A percentile compares a stretch with the other conserved stretches of the same genome.
These are phyloP conservation scores for Temnothorax longispinosus DNA, from an alignment of 1,140 invertebrate species.

Conservation along the genomic window DNA sequence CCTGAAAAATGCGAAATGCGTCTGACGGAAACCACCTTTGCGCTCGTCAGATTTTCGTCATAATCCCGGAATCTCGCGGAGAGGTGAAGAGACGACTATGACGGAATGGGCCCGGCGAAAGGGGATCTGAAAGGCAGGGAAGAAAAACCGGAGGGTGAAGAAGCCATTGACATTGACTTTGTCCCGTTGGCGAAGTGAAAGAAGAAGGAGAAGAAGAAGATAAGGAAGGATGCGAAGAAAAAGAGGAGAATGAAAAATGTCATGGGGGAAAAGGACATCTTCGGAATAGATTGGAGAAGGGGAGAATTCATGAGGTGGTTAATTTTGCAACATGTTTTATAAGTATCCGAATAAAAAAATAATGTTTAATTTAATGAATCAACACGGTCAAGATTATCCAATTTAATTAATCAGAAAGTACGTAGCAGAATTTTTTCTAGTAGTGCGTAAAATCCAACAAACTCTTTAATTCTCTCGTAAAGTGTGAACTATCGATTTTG, in stretches of 20 bases:
- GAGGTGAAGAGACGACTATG: constrained; percentile 2
- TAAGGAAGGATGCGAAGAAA: background rate
- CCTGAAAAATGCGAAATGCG: constrained; percentile 65
- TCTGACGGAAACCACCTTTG: constrained; percentile 43
- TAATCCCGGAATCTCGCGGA: constrained; percentile 42
- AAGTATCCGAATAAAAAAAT: background rate
- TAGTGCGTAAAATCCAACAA: background rate
- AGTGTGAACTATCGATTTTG: constrained; percentile 22
- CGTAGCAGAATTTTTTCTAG: background rate
- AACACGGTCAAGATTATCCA: background rate
- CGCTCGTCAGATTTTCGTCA: constrained; percentile 55
- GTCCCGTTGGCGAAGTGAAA: background rate
- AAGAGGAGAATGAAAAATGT: constrained; percentile 26
- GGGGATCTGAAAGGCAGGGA: background rate
- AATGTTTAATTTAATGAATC: constrained; percentile 11
- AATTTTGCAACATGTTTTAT: constrained; percentile 49
- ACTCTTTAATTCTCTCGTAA: background rate
- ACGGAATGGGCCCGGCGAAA: background rate
- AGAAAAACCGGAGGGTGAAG: constrained; percentile 10
- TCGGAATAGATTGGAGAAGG: background rate
- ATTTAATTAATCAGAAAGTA: constrained; percentile 27
- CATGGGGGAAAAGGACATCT: background rate
- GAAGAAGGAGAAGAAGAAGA: background rate
- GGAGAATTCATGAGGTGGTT: constrained; percentile 23
- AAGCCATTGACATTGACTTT: constrained; percentile 71